phyloP scores from a whole-genome alignment of 1,140 invertebrate genomes.

The Philotrypesis tridentata region DNA sequence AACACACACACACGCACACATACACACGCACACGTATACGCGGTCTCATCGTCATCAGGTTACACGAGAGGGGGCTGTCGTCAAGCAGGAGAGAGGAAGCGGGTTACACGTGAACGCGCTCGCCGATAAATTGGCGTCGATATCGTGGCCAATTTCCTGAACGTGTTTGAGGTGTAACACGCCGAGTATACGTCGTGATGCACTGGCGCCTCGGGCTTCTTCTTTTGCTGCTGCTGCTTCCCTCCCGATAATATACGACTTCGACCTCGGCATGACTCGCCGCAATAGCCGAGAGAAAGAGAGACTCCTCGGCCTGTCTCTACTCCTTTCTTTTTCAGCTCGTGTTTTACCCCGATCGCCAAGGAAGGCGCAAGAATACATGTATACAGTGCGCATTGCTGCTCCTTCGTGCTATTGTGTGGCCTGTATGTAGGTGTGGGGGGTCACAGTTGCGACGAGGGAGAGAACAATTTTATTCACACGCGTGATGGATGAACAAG shows the following conservation, averaged over 20 bases:
- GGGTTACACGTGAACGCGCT: conserved; percentile 18
- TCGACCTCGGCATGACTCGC: conserved; percentile 15
- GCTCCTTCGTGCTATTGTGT: not conserved
- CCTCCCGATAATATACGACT: conserved; percentile 1
- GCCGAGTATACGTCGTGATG: conserved; percentile 11
- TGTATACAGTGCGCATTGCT: not conserved
- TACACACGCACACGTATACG: not conserved
- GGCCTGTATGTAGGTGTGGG: not conserved
- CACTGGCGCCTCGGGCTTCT: conserved; percentile 45
- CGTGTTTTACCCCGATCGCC: conserved; percentile 12
- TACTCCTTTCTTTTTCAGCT: not conserved
- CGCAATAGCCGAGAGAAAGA: conserved; percentile 1
- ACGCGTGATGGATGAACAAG: not conserved
- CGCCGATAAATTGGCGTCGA: conserved; percentile 66
- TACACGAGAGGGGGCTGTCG: not conserved
- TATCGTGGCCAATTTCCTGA: conserved; percentile 67
- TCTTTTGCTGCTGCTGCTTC: conserved; percentile 25
- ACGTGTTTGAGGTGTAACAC: conserved; percentile 64
- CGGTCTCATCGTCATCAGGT: conserved; percentile 49
- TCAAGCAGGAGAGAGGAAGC: not conserved
- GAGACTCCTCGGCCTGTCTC: not conserved
- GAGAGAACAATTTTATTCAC: not conserved
- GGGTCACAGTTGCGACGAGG: not conserved
- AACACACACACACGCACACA: conserved; percentile 44
- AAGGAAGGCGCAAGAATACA: not conserved